Base-by-base conservation (phyloP, 2,797 vertebrate genomes). In the Rachycentron canadum region DNA sequence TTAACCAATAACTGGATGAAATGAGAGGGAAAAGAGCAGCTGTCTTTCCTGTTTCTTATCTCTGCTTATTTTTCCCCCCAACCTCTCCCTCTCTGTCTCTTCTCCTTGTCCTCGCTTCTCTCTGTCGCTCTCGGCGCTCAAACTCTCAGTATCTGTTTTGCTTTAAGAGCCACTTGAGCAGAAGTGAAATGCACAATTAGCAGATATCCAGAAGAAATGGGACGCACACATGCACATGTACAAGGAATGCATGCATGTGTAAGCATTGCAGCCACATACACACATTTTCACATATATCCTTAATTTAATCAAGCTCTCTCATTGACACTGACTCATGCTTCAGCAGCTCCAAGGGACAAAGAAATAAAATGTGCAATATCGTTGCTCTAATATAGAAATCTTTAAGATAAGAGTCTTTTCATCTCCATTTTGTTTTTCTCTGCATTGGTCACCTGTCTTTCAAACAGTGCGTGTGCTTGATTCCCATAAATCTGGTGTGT, bases 1-100 rank as follows among this genome's bases (percentile, higher is more conserved):
- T 98, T 98, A 97, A 96, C 96, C 97, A 97, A 97, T 97, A 96
- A 97, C 92, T 87, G 94, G 95, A 96, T 96, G 96, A 97, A 98
- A 98, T 97, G 97, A 97, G 93, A 95, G 94, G 95, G 96, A 97
- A 98, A 93, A 96, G 95, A 95, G 95, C 96, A 97, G 95, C 97
- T 98, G 97, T 97, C 96, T 97, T 89, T 91, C 87, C 94, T 93
- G 88, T 94, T 93, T 96, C 92, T 95, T 92, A 91, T 93, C 91
- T 92, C 66, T 78, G 34, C 66, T 34, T 30, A 19, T 75, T 68
- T 36, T 58, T 58, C 23, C n/a, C 61, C 16, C 12, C 23, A 16
- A 5, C 36, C 10, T 30, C 64, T 23, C 10, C 26, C 40, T 53
- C 58, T 41, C 74, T 52, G 34, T 74, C 86, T 85, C 73, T 64